These are phyloP conservation scores for Perca flavescens DNA, from an alignment of 2,113 vertebrate species.

Conservation along the genomic window DNA sequence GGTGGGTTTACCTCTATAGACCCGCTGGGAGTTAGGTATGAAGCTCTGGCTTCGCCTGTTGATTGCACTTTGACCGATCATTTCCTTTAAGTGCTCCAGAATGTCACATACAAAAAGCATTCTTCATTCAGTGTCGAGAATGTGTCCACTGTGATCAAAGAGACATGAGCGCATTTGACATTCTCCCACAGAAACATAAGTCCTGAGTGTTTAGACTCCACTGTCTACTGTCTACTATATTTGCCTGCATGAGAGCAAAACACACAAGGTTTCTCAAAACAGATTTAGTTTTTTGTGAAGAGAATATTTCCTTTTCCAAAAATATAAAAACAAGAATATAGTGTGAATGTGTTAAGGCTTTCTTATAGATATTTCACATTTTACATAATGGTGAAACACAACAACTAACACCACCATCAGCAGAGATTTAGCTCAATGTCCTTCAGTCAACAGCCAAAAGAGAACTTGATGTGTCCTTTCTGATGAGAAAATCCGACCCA, in stretches of 20 bases:
- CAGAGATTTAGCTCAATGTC: constrained; percentile 9
- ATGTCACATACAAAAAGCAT: constrained; percentile 80
- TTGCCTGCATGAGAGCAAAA: constrained; percentile 30
- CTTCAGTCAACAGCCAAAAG: constrained; percentile 25
- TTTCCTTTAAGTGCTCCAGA: constrained; percentile 79
- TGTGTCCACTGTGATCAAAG: constrained; percentile 61
- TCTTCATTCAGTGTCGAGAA: constrained; percentile 64
- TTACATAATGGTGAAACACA: constrained; percentile 17
- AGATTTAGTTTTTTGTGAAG: neutral
- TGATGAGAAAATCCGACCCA: constrained; percentile 57
- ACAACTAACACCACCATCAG: neutral
- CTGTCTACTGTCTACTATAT: constrained; percentile 43
- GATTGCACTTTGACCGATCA: constrained; percentile 83
- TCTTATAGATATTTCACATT: constrained; percentile 1
- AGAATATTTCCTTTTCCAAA: neutral
- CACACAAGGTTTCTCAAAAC: constrained; percentile 1
- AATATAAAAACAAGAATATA: neutral
- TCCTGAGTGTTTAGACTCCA: constrained; percentile 63
- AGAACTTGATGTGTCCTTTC: constrained; percentile 54
- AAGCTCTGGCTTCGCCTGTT: constrained; percentile 70
- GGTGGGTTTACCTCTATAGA: constrained; percentile 72
- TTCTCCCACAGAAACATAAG: constrained; percentile 59
- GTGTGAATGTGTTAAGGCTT: neutral
- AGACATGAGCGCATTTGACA: constrained; percentile 58
- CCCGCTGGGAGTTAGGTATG: constrained; percentile 69